phyloP scores from a whole-genome alignment of 2,797 vertebrate genomes.

The Oreochromis grahami region DNA sequence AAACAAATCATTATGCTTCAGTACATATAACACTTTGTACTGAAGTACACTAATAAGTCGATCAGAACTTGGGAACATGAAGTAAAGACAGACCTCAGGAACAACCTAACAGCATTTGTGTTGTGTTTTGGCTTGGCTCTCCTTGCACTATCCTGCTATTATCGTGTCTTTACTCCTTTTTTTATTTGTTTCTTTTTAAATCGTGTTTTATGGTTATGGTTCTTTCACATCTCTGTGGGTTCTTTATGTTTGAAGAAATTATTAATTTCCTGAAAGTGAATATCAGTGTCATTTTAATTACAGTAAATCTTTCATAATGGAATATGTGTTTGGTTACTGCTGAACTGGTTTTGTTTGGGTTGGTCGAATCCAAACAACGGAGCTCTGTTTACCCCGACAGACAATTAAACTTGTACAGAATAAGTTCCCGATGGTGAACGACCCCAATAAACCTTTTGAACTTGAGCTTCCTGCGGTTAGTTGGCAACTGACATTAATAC shows the following conservation, averaged over 20 bases:
- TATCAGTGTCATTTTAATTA: not conserved
- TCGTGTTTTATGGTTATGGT: not conserved
- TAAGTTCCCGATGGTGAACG: not conserved
- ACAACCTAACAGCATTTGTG: not conserved
- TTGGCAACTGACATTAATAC: not conserved
- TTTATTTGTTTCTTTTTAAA: not conserved
- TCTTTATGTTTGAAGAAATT: constrained; percentile 14
- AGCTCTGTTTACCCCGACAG: not conserved
- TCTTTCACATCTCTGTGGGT: constrained; percentile 3
- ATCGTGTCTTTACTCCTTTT: not conserved
- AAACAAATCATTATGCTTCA: constrained; percentile 27
- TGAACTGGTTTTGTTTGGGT: not conserved
- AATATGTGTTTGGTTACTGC: constrained; percentile 6
- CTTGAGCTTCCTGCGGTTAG: fast-evolving
- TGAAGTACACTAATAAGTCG: not conserved
- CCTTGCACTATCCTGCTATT: constrained; percentile 23
- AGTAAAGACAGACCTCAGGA: not conserved
- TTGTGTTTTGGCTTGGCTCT: constrained; percentile 30
- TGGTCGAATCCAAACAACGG: not conserved
- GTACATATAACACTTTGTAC: not conserved
- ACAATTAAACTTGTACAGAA: not conserved
- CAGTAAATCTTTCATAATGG: not conserved
- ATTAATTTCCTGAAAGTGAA: not conserved
- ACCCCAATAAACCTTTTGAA: not conserved
- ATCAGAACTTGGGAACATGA: not conserved